Evolutionary conservation across 2,797 vertebrate genomes (phyloP), one percentile per base, ranked within the genome.

Genomic region (Parauchenoglanis punctatus): DNA sequence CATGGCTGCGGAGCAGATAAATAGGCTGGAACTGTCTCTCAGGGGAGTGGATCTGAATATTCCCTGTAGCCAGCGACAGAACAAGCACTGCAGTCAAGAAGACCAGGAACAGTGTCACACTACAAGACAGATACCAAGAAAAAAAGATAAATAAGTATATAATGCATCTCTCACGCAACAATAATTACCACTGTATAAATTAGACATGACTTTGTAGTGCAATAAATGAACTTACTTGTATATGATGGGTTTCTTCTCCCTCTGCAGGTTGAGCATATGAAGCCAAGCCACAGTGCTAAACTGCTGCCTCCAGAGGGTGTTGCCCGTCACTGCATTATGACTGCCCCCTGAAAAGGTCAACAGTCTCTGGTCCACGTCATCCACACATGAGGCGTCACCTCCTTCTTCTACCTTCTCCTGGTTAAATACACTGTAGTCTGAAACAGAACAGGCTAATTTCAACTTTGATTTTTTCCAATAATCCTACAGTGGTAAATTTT

Each of bases 271-370:
- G 86, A 98, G 91, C 92, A 98, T 95, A 88, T 95, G 97, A 81
- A 97, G 91, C 94, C 95, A 90, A 1, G 96, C 96, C 59, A 98
- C 81, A 0, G 97, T 90, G 89, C 91, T 94, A 93, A 97, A 95
- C 94, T 99, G 98, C 94, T 96, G 97, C 86, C 94, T 94, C 98
- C 98, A 99, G 81, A 98, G 96, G 0, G 92, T 88, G 54, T 91
- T 90, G 72, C 93, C 94, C 0, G 91, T 61, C 3, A 95, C 72
- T 0, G 89, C 23, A 0, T 83, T 93, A 0, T 92, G 92, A 31
- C 90, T 91, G 0, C 73, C 61, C 77, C 95, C 95, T 0, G 95
- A 94, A 92, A 96, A 95, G 6, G 94, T 90, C 83, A 96, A 92
- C 76, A 94, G 92, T 75, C 90, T 91, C 2, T 94, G 94, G 87